phyloP scores from a whole-genome alignment of 2,888 invertebrate species.

The Odontothrips loti region DNA sequence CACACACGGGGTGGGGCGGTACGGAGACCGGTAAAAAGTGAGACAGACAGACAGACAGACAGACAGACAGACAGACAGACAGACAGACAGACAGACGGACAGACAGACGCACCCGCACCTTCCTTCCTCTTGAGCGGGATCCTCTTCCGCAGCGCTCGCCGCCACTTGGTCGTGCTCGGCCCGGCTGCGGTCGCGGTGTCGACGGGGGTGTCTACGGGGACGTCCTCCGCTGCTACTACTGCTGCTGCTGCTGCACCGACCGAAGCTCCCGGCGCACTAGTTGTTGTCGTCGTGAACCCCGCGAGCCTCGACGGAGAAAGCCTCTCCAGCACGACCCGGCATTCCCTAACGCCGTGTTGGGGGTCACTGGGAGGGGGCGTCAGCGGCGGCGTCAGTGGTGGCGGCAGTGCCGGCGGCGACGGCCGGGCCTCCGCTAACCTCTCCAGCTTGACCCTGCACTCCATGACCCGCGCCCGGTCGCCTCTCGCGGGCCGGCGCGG shows the following conservation, averaged over 20 bases:
- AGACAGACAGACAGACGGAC: background rate
- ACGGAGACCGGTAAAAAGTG: background rate
- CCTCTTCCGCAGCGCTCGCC: background rate
- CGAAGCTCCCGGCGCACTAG: too few species aligned
- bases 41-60: background rate
- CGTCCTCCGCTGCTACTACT: too few species aligned
- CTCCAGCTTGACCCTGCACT: too few species aligned
- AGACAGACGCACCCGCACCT: background rate
- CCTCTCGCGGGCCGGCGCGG: too few species aligned
- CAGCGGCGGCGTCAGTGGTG: background rate
- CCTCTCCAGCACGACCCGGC: conserved; percentile 1
- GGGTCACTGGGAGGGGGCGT: background rate
- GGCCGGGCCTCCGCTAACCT: background rate
- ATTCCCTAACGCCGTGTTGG: background rate
- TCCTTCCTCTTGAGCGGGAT: background rate
- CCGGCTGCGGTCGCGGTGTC: too few species aligned
- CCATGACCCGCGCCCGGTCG: too few species aligned
- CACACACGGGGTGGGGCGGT: too few species aligned
- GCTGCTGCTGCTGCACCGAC: too few species aligned
- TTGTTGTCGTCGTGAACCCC: background rate
- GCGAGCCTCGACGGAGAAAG: background rate
- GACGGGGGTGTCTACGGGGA: too few species aligned
- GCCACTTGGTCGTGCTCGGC: background rate
- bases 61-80: background rate
- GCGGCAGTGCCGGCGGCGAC: background rate